phyloP scores from a whole-genome alignment of 2,888 invertebrate genomes.

The Baronia brevicornis region DNA sequence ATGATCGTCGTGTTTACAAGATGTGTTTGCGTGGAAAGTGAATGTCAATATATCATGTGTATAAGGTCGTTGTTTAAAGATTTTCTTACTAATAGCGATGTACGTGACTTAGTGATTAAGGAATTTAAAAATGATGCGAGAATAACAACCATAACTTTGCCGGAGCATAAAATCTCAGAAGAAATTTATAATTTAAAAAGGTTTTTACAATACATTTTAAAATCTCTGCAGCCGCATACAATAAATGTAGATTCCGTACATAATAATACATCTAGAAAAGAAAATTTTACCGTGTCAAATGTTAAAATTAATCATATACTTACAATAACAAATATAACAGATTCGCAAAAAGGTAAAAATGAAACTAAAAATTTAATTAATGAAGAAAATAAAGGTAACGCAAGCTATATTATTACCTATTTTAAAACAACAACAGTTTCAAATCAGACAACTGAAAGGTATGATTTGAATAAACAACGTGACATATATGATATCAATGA shows the following conservation, averaged over 20 bases:
- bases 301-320: too few relatives aligned
- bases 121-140: constrained; percentile 3
- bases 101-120: constrained; percentile 8
- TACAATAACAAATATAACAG: too few relatives aligned
- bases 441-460: neutral
- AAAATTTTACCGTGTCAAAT: too few relatives aligned
- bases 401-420: constrained; percentile 1
- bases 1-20: constrained; percentile 25
- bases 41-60: constrained; percentile 43
- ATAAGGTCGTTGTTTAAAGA: constrained; percentile 30
- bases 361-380: too few relatives aligned
- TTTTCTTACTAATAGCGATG: constrained; percentile 27
- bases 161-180: constrained; percentile 1
- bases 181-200: constrained; percentile 8
- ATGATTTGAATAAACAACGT: constrained; percentile 10
- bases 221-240: too few relatives aligned
- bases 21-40: constrained; percentile 29
- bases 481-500: constrained; percentile 18
- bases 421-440: neutral
- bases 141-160: neutral
- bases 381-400: too few relatives aligned
- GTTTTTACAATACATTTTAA: constrained; percentile 2
- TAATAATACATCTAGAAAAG: too few relatives aligned
- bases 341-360: too few relatives aligned
- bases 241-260: too few relatives aligned